Base-by-base conservation (phyloP, 2,888 invertebrate species). In the Lithodes maja region DNA sequence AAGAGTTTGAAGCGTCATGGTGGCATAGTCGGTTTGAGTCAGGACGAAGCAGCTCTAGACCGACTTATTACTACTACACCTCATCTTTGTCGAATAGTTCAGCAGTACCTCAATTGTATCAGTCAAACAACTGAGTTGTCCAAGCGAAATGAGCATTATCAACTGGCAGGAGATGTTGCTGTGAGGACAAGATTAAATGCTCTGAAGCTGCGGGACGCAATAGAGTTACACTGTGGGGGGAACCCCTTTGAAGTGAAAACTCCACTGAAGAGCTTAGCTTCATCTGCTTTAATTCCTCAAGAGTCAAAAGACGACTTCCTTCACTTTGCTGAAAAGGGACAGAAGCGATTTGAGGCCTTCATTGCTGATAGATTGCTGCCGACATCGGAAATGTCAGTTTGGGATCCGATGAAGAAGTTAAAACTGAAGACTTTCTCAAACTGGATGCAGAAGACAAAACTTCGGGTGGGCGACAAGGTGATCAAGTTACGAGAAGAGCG, bases 11-110 rank as follows among this genome's bases (percentile, higher is more conserved):
- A 54, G 61, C 61, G 12, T 61, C 55, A 82, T 49, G 54, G 82
- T 68, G 82, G 61, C 61, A 82, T 82, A 17, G 82, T 83, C 17
- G 83, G 71, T 69, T 68, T 83, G 83, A 85, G 17, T 85, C 85
- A 83, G 71, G 49, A 83, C 33, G 83, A 69, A 83, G 83, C 83
- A n/a, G 83, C 83, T 83, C 83, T 83, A 50, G 83, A 83, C 83
- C 50, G 83, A 49, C 83, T 83, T 68, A 69, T 83, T 83, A 83
- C 83, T 52, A 71, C 83, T 71, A n/a, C 83, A 83, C 61, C 69
- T 83, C 83, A 83, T 83, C 69, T 83, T 71, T 61, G 68, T 69
- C 2, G 83, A 69, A 83, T 83, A 17, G 61, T 83, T n/a, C 2
- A 80, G 80, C 80, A 80, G 80, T 80, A 80, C 75, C 75, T 77